phyloP scores from a whole-genome alignment of 2,797 vertebrate genomes.

The Melanotaenia pygmaea region DNA sequence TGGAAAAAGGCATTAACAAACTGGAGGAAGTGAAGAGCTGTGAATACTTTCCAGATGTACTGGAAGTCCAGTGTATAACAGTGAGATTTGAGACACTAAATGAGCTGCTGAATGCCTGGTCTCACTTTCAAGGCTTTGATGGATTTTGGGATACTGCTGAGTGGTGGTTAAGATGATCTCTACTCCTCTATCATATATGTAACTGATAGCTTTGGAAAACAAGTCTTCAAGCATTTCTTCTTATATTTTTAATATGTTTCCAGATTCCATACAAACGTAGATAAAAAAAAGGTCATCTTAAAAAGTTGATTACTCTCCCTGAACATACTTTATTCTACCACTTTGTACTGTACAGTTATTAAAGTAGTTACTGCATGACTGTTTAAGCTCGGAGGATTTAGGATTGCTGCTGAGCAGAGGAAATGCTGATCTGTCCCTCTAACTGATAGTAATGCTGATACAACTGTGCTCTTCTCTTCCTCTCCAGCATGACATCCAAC shows the following conservation, averaged over 20 bases:
- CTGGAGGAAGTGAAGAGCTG: no score
- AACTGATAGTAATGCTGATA: conserved; percentile 25
- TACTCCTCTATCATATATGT: no score
- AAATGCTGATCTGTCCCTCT: conserved; percentile 38
- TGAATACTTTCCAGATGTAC: no score
- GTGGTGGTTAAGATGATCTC: conserved; percentile 1
- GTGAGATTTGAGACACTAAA: background rate
- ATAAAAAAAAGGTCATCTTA: no score
- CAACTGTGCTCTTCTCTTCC: conserved; percentile 25
- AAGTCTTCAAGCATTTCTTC: background rate
- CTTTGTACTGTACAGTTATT: no score
- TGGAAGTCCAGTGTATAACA: no score
- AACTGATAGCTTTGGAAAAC: no score
- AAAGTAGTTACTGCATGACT: no score
- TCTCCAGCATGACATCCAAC: conserved; percentile 79
- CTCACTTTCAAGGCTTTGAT: conserved; percentile 12
- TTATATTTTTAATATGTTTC: background rate
- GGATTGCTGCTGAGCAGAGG: conserved; percentile 42
- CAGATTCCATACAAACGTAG: background rate
- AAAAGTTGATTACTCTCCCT: no score
- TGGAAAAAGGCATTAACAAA: no score
- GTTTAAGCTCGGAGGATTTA: conserved; percentile 29
- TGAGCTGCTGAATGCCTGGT: conserved; percentile 2
- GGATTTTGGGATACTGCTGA: background rate
- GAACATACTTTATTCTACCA: no score